A percentile compares a stretch with the other conserved stretches of the same genome.
Evolutionary conservation across 2,113 vertebrate species (phyloP).

Genomic region (Pteropus alecto): DNA sequence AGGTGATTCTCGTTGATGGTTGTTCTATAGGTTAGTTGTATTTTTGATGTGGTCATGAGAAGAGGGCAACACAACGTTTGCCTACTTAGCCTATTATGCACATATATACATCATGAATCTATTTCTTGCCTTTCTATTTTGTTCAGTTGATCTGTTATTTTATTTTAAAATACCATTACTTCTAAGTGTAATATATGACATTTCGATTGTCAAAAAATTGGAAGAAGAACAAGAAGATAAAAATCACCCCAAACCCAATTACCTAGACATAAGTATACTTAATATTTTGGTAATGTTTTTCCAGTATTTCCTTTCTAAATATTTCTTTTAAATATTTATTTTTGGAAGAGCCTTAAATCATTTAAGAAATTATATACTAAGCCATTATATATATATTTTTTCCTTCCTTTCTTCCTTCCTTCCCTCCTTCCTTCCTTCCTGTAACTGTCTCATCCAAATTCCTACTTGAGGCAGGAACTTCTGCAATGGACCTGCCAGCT

Average conservation of each 20-base stretch:
- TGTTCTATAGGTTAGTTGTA: too few relatives aligned
- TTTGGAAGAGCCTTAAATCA: neutral
- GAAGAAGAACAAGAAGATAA: neutral
- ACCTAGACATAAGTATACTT: neutral
- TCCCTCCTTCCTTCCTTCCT: neutral
- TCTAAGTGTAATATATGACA: neutral
- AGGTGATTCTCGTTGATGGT: too few relatives aligned
- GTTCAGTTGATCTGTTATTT: neutral
- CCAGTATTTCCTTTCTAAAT: neutral
- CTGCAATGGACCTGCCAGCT: too few relatives aligned
- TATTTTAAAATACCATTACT: neutral
- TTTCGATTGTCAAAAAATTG: neutral
- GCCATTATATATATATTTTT: neutral
- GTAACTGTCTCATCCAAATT: too few relatives aligned
- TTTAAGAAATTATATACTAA: neutral
- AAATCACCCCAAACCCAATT: neutral
- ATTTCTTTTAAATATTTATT: neutral
- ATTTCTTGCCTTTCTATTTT: neutral
- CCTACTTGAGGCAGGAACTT: too few relatives aligned
- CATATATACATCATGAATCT: too few relatives aligned
- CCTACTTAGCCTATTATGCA: too few relatives aligned
- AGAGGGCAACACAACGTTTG: too few relatives aligned
- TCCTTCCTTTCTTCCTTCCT: too few relatives aligned
- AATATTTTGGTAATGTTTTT: neutral
- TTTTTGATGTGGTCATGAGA: too few relatives aligned